A percentile compares a stretch with the other conserved stretches of the same genome.
phyloP scores from a whole-genome alignment of 1,140 invertebrate species.

The Leptopilina boulardi region DNA sequence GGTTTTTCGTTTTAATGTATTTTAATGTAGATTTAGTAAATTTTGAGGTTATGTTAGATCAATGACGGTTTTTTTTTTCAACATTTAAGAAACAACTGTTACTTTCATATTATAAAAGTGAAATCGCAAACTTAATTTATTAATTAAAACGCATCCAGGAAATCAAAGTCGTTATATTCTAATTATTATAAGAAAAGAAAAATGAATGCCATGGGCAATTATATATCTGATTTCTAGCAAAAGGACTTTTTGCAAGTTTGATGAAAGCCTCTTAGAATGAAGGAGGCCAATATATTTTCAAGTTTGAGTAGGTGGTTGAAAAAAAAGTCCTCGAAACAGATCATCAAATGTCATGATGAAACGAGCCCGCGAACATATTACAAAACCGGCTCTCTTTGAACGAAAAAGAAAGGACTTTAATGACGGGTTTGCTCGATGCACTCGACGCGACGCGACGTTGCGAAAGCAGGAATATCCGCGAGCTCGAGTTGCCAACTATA shows the following conservation, averaged over 20 bases:
- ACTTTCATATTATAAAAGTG: too few species aligned
- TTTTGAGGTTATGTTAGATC: too few species aligned
- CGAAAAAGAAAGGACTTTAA: constrained; percentile 30
- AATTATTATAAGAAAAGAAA: too few species aligned
- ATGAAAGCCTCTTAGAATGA: not conserved
- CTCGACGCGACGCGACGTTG: constrained; percentile 19
- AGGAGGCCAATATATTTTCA: not conserved
- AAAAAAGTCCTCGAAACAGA: constrained; percentile 15
- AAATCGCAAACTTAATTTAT: too few species aligned
- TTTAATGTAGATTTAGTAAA: too few species aligned
- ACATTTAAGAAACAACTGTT: too few species aligned
- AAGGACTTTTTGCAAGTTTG: not conserved
- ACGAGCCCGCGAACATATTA: constrained; percentile 9
- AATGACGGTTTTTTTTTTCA: too few species aligned
- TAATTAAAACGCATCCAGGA: too few species aligned
- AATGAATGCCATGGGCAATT: too few species aligned
- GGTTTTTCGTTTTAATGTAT: too few species aligned
- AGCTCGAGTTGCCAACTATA: constrained; percentile 22
- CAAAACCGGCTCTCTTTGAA: constrained; percentile 28
- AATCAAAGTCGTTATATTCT: too few species aligned
- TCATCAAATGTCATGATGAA: constrained; percentile 14
- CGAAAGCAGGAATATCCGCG: constrained; percentile 31
- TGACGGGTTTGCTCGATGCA: constrained; percentile 25
- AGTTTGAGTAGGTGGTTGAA: not conserved
- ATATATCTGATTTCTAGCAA: too few species aligned